A percentile compares a stretch with the other conserved stretches of the same genome.
Evolutionary conservation across 2,113 vertebrate species (phyloP).

Genomic region (Condylura cristata): DNA sequence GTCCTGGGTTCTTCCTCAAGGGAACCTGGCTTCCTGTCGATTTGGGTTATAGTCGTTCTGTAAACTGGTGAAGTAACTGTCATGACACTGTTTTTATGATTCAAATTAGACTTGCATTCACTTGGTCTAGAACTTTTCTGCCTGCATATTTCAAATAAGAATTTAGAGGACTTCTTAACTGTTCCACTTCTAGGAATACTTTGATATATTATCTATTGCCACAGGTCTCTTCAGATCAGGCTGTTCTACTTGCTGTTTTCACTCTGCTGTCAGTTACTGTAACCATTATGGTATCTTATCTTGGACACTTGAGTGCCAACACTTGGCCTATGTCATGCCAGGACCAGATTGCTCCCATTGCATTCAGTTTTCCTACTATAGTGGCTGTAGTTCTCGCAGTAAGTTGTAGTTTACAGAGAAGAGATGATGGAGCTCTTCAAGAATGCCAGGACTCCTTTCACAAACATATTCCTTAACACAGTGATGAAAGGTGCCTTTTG

Average conservation of each 20-base stretch:
- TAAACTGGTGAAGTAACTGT: not conserved
- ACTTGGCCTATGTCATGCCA: not conserved
- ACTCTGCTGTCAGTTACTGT: not conserved
- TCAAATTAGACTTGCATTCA: not conserved
- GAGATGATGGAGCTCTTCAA: not conserved
- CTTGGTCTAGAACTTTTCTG: not conserved
- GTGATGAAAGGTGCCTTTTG: not conserved
- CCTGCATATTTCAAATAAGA: not conserved
- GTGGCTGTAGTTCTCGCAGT: not conserved
- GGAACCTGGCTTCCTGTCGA: not conserved
- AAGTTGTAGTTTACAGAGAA: not conserved
- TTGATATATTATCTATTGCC: not conserved
- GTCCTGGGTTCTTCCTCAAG: not conserved
- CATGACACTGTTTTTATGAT: not conserved
- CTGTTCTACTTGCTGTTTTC: not conserved
- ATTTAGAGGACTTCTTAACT: not conserved
- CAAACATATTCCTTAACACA: not conserved
- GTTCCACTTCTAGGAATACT: not conserved
- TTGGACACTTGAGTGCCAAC: not conserved
- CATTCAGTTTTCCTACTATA: not conserved
- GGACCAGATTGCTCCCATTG: not conserved
- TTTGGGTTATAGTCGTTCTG: not conserved
- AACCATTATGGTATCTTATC: accelerated
- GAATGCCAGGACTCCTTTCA: not conserved
- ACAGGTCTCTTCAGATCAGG: not conserved